Evolutionary conservation across 2,888 invertebrate species (phyloP).

Genomic region (Macroteleia sp.): DNA sequence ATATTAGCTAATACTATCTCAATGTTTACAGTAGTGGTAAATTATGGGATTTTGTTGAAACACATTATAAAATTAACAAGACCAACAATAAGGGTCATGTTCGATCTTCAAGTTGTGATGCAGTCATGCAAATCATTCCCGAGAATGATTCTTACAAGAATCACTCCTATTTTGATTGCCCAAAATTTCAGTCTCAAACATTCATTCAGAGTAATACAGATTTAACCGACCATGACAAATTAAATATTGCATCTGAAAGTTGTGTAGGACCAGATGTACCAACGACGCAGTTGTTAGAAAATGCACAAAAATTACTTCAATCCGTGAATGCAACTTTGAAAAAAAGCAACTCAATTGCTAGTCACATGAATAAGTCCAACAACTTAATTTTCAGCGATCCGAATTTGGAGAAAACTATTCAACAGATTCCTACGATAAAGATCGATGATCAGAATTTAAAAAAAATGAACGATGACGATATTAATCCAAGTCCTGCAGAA

Average conservation of each 20-base stretch:
- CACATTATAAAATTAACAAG: slow-evolving; percentile 70
- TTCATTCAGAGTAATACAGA: not conserved
- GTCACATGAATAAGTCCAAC: slow-evolving; percentile 74
- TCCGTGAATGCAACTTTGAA: slow-evolving; percentile 83
- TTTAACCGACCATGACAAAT: too few species aligned
- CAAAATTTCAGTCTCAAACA: slow-evolving; percentile 24
- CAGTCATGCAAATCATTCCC: slow-evolving; percentile 66
- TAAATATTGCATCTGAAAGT: slow-evolving; percentile 1
- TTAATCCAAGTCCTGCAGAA: slow-evolving; percentile 12
- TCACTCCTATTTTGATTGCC: slow-evolving; percentile 1
- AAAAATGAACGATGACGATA: slow-evolving; percentile 5
- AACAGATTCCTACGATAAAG: slow-evolving; percentile 30
- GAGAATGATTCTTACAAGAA: slow-evolving; percentile 3
- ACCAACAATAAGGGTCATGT: slow-evolving; percentile 63
- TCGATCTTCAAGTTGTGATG: slow-evolving; percentile 73
- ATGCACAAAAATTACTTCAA: slow-evolving; percentile 83
- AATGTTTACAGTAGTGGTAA: slow-evolving; percentile 80
- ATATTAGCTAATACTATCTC: too few species aligned
- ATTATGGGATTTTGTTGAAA: slow-evolving; percentile 82
- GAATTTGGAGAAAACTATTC: not conserved
- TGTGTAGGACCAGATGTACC: slow-evolving; percentile 34
- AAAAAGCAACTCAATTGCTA: slow-evolving; percentile 81
- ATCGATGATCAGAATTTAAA: slow-evolving; percentile 12
- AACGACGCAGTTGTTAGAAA: slow-evolving; percentile 81
- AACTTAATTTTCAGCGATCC: slow-evolving; percentile 62